A percentile compares a stretch with the other conserved stretches of the same genome.
Conservation (phyloP, 2,113 vertebrate species). For the Epinephelus cyanopodus region DNA sequence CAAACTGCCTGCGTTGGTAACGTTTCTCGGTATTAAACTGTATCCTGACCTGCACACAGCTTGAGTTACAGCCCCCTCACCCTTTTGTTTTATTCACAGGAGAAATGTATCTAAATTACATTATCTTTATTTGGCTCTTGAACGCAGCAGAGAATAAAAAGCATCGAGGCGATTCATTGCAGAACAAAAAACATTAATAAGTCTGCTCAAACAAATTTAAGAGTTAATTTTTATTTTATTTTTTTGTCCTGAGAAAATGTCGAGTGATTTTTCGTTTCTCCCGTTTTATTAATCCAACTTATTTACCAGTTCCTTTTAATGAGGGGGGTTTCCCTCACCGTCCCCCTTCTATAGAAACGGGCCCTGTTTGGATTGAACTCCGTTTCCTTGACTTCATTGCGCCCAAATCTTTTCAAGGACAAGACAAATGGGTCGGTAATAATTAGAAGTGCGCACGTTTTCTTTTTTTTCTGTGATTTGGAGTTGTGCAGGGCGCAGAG, state of each 20-base stretch:
- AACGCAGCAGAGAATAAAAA: slow-evolving; percentile 1
- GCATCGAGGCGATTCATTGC: neutral
- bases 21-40: slow-evolving; percentile 58
- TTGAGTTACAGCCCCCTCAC: slow-evolving; percentile 14
- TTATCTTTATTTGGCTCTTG: slow-evolving; percentile 35
- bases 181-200: neutral
- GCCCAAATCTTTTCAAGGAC: slow-evolving; percentile 63
- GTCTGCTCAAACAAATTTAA: neutral
- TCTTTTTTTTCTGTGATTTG: slow-evolving; percentile 54
- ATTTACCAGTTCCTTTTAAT: neutral
- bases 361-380: slow-evolving; percentile 60
- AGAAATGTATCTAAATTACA: slow-evolving; percentile 11
- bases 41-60: slow-evolving; percentile 47
- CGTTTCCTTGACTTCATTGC: slow-evolving; percentile 59
- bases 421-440: slow-evolving; percentile 71
- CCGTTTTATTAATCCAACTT: slow-evolving; percentile 12
- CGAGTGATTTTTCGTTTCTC: slow-evolving; percentile 26
- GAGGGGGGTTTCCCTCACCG: slow-evolving; percentile 12
- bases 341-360: slow-evolving; percentile 26
- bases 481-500: neutral
- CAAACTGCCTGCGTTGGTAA: slow-evolving; percentile 62
- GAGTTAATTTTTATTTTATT: neutral
- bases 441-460: slow-evolving; percentile 61
- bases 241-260: neutral
- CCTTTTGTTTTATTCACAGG: slow-evolving; percentile 49